A percentile compares a stretch with the other conserved stretches of the same genome.
Conservation (phyloP, 2,888 invertebrate species). For the Amphipyra tragopoginis region DNA sequence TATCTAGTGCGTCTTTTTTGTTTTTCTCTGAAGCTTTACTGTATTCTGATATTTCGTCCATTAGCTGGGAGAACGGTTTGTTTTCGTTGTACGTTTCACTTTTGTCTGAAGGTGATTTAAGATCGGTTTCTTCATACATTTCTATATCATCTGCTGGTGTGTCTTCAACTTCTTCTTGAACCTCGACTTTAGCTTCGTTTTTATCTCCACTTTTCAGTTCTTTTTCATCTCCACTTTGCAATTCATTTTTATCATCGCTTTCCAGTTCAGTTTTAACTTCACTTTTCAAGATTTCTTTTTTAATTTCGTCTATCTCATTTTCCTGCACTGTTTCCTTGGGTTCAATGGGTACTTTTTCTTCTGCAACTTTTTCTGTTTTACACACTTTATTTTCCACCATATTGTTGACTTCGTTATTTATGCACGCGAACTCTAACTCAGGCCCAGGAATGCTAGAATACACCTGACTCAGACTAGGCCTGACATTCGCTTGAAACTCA, state of each 20-base stretch:
- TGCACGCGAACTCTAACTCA: slow-evolving; percentile 85
- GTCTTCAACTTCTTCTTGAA: slow-evolving; percentile 41
- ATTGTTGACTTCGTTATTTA: slow-evolving; percentile 64
- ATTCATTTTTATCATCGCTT: slow-evolving; percentile 33
- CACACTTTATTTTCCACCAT: slow-evolving; percentile 34
- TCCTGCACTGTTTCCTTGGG: slow-evolving; percentile 27
- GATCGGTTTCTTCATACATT: slow-evolving; percentile 40
- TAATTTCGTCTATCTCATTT: slow-evolving; percentile 16
- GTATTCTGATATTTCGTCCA: slow-evolving; percentile 65
- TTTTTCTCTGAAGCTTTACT: slow-evolving; percentile 63
- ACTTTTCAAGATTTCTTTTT: slow-evolving; percentile 8
- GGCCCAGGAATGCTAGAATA: slow-evolving; percentile 87
- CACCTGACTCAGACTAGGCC: slow-evolving; percentile 85
- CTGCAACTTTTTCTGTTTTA: slow-evolving; percentile 40
- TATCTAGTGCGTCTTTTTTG: slow-evolving; percentile 49
- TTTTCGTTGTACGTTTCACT: slow-evolving; percentile 61
- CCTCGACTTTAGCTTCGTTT: slow-evolving; percentile 6
- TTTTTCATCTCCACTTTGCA: slow-evolving; percentile 12
- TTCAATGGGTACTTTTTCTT: slow-evolving; percentile 40
- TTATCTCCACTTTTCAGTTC: background rate
- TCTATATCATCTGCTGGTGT: slow-evolving; percentile 39
- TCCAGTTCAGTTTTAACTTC: too few relatives aligned
- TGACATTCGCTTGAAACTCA: slow-evolving; percentile 87
- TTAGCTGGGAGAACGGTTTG: slow-evolving; percentile 64
- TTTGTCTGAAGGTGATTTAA: slow-evolving; percentile 31